A percentile compares a stretch with the other conserved stretches of the same genome.
Conservation (phyloP, 2,113 vertebrate genomes). For the Sminthopsis crassicaudata region DNA sequence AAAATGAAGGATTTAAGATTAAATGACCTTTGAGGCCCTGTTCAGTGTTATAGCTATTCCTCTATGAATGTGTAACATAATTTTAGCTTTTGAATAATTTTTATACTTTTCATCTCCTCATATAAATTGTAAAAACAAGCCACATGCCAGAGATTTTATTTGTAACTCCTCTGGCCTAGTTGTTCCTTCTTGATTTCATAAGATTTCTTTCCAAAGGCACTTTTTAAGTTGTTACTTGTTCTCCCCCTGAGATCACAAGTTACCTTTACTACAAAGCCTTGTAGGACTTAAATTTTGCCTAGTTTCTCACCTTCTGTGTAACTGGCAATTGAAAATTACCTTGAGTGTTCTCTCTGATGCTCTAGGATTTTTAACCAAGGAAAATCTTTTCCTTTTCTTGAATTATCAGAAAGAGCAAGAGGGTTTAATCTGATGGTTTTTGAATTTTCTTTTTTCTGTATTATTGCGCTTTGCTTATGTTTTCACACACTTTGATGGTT, state of each 20-base stretch:
- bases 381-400: constrained; percentile 29
- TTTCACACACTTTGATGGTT: constrained; percentile 6
- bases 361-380: background rate
- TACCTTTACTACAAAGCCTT: background rate
- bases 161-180: constrained; percentile 1
- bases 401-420: constrained; percentile 8
- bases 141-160: background rate
- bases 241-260: background rate
- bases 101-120: background rate
- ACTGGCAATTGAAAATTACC: background rate
- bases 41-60: background rate
- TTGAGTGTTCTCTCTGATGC: background rate
- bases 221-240: background rate
- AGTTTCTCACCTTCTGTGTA: background rate
- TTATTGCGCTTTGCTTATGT: background rate
- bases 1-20: background rate
- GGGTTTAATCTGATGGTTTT: background rate
- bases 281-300: background rate
- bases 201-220: constrained; percentile 15
- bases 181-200: constrained; percentile 7
- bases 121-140: background rate
- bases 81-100: background rate
- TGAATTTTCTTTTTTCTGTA: constrained; percentile 21
- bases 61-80: background rate
- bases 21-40: background rate